A percentile compares a stretch with the other conserved stretches of the same genome.
Evolutionary conservation across 2,113 vertebrate species (phyloP).

Genomic region (Gobius niger): DNA sequence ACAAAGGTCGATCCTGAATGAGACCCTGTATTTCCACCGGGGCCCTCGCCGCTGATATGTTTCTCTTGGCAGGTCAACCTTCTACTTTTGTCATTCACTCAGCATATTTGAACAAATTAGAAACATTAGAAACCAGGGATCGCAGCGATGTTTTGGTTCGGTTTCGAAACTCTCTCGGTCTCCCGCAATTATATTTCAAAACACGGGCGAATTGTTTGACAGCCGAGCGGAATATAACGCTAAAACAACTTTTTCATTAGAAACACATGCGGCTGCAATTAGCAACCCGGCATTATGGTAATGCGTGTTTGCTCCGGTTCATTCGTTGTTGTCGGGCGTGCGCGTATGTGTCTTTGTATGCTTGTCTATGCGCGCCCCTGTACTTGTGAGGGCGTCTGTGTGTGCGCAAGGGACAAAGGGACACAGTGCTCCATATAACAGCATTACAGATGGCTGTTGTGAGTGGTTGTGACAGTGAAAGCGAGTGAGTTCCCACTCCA

Average conservation of each 20-base stretch:
- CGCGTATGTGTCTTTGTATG: not conserved
- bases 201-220: conserved; percentile 79
- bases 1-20: conserved; percentile 79
- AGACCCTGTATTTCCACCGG: conserved; percentile 61
- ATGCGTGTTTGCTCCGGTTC: conserved; percentile 66
- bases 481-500: conserved; percentile 77
- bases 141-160: conserved; percentile 77
- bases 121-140: conserved; percentile 78
- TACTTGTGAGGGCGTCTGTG: conserved; percentile 15
- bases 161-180: conserved; percentile 70
- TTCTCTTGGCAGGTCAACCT: conserved; percentile 75
- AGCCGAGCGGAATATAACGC: conserved; percentile 71
- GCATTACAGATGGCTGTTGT: conserved; percentile 76
- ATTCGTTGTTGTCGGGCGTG: conserved; percentile 51
- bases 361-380: conserved; percentile 10
- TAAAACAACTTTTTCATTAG: conserved; percentile 81
- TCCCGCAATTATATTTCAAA: conserved; percentile 79
- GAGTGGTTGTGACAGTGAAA: conserved; percentile 70
- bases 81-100: conserved; percentile 76
- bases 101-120: conserved; percentile 80
- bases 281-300: conserved; percentile 74
- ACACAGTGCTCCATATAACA: conserved; percentile 78
- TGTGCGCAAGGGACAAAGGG: conserved; percentile 71
- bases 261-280: conserved; percentile 82
- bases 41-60: conserved; percentile 70